Base-by-base conservation (phyloP, 2,797 vertebrate genomes). In the Chloroceryle inda region DNA sequence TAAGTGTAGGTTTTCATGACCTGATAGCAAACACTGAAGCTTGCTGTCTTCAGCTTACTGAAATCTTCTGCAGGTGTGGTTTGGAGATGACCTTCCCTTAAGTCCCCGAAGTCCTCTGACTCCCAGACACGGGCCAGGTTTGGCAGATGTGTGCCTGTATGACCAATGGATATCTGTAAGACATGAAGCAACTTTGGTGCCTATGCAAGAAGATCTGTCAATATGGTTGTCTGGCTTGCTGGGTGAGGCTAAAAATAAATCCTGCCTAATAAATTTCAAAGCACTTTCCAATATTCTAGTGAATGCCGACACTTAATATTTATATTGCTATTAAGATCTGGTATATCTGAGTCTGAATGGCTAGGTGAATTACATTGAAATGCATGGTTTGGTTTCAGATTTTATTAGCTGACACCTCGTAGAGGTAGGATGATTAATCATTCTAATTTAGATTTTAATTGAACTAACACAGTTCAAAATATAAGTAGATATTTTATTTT, bases 171-270 rank as follows among this genome's bases (percentile, higher is more conserved):
- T 99, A 93, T 97, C 99, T 0, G 99, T 99, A 93, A 98, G 99
- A 5, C 99, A 99, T 1, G 99, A 99, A 92, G 99, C 99, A 81
- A 98, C 99, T 0, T 95, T 99, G 94, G 95, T 99, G 90, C 99
- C 99, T 53, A 99, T 99, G 99, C 99, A 99, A 86, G 99, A 99
- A 92, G 99, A 99, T 64, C 98, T 99, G 80, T 98, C 99, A 5
- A 99, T 99, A 87, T 99, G 99, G 99, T 98, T 99, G 20, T 99
- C 97, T 16, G 98, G 98, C 79, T 98, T 99, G 97, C 97, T 99
- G 85, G 99, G 99, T 99, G 98, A 98, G 98, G 50, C 80, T 85
- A 45, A 89, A 88, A 93, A 92, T 52, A 27, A 52, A 71, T 55
- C 44, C 29, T 53, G 18, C 42, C 26, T 69, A 52, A 45, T 77